Conservation (phyloP, 2,113 vertebrate species). For the Rhinolophus ferrumequinum region DNA sequence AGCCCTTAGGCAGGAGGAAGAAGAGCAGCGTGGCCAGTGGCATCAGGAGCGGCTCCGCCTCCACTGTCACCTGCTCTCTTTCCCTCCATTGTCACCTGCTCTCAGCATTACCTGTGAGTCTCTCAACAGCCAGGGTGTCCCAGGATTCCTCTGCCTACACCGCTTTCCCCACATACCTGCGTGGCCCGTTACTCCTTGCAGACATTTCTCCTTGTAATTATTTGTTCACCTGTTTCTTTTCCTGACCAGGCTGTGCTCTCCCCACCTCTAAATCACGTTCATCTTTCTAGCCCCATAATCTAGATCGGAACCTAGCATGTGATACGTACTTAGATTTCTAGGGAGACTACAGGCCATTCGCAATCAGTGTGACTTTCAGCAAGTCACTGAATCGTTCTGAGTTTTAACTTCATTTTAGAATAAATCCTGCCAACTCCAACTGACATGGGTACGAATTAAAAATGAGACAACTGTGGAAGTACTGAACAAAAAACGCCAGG, state of each 20-base stretch:
- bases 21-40: not conserved
- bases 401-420: constrained; percentile 51
- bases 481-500: constrained; percentile 61
- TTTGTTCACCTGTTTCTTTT: not conserved
- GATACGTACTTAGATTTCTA: not conserved
- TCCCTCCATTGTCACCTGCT: not conserved
- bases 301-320: not conserved
- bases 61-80: not conserved
- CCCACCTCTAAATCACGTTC: not conserved
- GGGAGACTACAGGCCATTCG: not conserved
- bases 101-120: not conserved
- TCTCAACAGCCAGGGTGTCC: not conserved
- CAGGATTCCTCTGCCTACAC: not conserved
- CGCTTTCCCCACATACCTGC: not conserved
- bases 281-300: not conserved
- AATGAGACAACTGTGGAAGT: constrained; percentile 54
- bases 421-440: constrained; percentile 65
- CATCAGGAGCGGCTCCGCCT: not conserved
- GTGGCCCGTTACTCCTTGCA: not conserved
- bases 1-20: not conserved
- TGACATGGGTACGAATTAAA: constrained; percentile 62
- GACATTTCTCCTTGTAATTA: constrained; percentile 22
- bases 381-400: not conserved
- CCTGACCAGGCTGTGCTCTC: not conserved
- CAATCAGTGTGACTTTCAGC: not conserved